phyloP scores from a whole-genome alignment of 2,113 vertebrate species.

The Tupaia tana region DNA sequence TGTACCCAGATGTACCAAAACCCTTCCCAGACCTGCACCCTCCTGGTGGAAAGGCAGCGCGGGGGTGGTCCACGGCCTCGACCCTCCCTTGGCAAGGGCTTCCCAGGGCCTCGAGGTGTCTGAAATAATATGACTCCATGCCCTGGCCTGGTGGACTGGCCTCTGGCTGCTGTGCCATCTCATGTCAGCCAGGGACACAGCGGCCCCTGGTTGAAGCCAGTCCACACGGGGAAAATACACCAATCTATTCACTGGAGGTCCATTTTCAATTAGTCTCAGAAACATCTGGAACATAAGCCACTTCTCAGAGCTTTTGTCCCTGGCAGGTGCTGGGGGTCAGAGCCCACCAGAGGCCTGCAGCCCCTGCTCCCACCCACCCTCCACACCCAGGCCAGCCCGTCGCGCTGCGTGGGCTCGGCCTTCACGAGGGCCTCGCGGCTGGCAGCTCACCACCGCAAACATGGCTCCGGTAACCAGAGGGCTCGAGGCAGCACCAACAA shows the following conservation, averaged over 20 bases:
- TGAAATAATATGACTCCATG: neutral
- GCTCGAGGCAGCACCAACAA: too few relatives aligned
- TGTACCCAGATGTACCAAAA: neutral
- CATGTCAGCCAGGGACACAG: too few relatives aligned
- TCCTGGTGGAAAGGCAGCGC: fast-evolving
- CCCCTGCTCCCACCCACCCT: fast-evolving
- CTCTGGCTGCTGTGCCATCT: too few relatives aligned
- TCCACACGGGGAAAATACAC: too few relatives aligned
- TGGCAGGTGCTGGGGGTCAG: fast-evolving
- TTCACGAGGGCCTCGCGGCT: fast-evolving
- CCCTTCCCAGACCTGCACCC: neutral
- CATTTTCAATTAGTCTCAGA: neutral
- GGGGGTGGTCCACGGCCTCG: neutral
- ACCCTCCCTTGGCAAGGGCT: fast-evolving
- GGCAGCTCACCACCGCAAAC: fast-evolving
- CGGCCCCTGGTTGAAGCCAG: too few relatives aligned
- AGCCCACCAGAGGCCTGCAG: neutral
- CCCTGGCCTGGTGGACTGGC: too few relatives aligned
- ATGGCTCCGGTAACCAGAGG: fast-evolving
- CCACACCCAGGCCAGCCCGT: fast-evolving
- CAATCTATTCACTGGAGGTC: neutral
- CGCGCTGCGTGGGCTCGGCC: fast-evolving
- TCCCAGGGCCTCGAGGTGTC: neutral
- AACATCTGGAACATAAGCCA: neutral
- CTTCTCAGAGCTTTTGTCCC: neutral